Evolutionary conservation across 2,113 vertebrate genomes (phyloP).

Genomic region (Vulpes vulpes): DNA sequence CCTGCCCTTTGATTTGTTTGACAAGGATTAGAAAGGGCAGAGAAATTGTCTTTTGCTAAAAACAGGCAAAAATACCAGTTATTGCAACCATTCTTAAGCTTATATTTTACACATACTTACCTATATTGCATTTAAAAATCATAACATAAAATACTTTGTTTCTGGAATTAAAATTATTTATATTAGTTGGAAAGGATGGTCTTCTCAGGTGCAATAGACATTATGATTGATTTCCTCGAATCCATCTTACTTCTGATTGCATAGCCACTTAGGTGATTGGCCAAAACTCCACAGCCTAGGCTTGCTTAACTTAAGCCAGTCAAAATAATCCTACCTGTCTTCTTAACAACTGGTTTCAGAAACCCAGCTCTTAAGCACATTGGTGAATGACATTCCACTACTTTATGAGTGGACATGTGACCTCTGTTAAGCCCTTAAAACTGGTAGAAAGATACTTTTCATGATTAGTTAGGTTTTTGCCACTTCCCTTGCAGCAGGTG

Average conservation of each 20-base stretch:
- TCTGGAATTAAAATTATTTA: neutral
- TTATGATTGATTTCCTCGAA: neutral
- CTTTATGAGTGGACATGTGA: neutral
- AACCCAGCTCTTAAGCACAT: neutral
- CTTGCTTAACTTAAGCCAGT: neutral
- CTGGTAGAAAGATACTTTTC: neutral
- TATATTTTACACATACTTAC: neutral
- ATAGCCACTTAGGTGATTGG: neutral
- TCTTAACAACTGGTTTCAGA: neutral
- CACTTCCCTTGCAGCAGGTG: neutral
- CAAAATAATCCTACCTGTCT: neutral
- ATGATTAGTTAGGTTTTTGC: neutral
- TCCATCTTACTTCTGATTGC: neutral
- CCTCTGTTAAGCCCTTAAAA: neutral
- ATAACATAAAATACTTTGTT: neutral
- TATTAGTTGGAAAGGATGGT: neutral
- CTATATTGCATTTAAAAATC: neutral
- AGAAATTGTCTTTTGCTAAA: conserved; percentile 21
- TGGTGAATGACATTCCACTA: neutral
- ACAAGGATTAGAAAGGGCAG: neutral
- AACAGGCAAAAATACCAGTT: neutral
- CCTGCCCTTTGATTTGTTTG: conserved; percentile 51
- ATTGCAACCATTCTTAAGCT: neutral
- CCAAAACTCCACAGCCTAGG: neutral
- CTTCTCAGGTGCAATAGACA: neutral